Base-by-base conservation (phyloP, 2,888 invertebrate genomes). In the Cantharis rufa region DNA sequence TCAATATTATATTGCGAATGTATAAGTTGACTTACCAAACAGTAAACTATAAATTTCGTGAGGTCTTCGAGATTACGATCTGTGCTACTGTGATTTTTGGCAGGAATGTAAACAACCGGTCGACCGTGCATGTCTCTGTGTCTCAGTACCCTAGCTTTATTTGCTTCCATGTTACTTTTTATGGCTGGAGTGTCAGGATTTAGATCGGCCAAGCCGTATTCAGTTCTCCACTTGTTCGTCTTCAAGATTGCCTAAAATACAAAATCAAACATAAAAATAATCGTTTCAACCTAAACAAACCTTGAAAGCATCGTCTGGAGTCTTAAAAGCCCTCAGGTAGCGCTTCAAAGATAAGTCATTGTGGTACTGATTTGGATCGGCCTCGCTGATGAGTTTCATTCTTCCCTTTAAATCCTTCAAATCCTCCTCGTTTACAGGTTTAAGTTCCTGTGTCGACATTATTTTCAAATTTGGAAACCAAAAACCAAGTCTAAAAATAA, bases 41-140 rank as follows among this genome's bases (percentile, higher is more conserved):
- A 93, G 85, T 91, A 92, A 10, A 95, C 94, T 85, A 95, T 94
- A 85, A 94, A 95, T 84, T 93, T 93, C 0, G 94, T 95, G 66
- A 95, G 87, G 78, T 94, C 94, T 84, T 94, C 93, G 84, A 95
- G 93, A 84, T 94, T 91, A 82, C 95, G 90, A 70, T 93, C 93
- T 82, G 90, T 93, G 11, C 91, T 91, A 85, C 90, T 92, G 85
- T 95, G 94, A 86, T 94, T 93, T 86, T 92, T 94, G 11, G 94
- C 93, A 78, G 94, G 94, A 84, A 95, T 94, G 85, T 95, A 95
- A 76, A 95, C 90, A 77, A 95, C 93, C 15, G 95, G 95, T 79
- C 95, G 89, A 1, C 94, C 94, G 61, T 89, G 86, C 84, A 93
- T 92, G 83, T 95, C 95, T 78, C 94, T 90, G 84, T 94, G 94